Evolutionary conservation across 2,113 vertebrate species (phyloP).

Genomic region (Heteronetta atricapilla): DNA sequence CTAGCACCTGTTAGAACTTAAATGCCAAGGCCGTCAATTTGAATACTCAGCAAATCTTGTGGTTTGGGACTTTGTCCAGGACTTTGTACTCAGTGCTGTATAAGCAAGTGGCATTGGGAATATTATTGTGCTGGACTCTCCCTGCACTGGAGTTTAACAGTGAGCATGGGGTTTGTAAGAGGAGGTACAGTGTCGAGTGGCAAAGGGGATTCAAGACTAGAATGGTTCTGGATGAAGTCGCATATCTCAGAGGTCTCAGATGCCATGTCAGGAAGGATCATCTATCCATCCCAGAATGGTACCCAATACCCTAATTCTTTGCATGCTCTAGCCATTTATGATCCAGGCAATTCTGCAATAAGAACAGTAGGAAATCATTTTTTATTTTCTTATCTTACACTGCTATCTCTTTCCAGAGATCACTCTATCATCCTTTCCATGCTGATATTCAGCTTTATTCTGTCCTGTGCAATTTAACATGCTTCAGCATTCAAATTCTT

Average conservation of each 20-base stretch:
- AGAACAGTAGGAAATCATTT: background rate
- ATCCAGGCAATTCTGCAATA: background rate
- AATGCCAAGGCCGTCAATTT: background rate
- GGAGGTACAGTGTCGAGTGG: background rate
- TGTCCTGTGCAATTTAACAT: background rate
- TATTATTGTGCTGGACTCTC: background rate
- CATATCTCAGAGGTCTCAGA: background rate
- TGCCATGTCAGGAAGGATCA: background rate
- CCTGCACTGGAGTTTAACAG: background rate
- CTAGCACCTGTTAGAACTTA: background rate
- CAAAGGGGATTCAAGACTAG: background rate
- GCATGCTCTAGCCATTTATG: background rate
- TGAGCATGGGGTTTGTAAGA: background rate
- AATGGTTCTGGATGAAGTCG: background rate
- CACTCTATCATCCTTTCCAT: background rate
- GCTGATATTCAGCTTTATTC: background rate
- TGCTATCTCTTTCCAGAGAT: background rate
- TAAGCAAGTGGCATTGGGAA: background rate
- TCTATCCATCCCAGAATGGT: fast-evolving
- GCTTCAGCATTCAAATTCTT: background rate
- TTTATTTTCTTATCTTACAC: background rate
- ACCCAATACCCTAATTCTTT: background rate
- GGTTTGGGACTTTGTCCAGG: background rate
- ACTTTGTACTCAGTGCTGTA: background rate
- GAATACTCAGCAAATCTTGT: background rate